Conservation (phyloP, 2,797 vertebrate genomes). For the Sparus aurata region DNA sequence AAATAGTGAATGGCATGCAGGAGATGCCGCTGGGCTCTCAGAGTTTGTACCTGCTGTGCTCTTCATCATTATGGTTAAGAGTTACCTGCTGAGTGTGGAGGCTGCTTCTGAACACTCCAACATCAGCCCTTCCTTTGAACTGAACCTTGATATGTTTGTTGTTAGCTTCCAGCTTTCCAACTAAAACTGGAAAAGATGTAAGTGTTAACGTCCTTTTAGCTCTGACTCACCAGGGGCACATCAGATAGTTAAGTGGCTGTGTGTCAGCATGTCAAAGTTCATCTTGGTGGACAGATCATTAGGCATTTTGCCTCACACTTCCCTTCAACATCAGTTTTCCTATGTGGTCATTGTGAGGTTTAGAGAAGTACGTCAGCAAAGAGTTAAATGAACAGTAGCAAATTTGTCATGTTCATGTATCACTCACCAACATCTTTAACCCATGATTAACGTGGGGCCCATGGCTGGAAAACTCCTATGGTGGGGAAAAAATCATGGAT, state of each 20-base stretch:
- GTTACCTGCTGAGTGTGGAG: slow-evolving; percentile 57
- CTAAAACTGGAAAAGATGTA: slow-evolving; percentile 51
- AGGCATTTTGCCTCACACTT: slow-evolving; percentile 14
- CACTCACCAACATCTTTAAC: slow-evolving; percentile 67
- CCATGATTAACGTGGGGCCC: slow-evolving; percentile 60
- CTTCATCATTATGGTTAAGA: slow-evolving; percentile 56
- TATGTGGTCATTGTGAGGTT: slow-evolving; percentile 18
- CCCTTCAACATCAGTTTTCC: slow-evolving; percentile 4
- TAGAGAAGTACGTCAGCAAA: slow-evolving; percentile 14
- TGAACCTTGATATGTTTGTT: slow-evolving; percentile 45
- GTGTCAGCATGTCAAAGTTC: slow-evolving; percentile 10
- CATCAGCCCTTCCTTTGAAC: slow-evolving; percentile 59
- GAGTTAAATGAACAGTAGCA: slow-evolving; percentile 41
- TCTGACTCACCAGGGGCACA: slow-evolving; percentile 19
- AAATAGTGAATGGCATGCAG: slow-evolving; percentile 62
- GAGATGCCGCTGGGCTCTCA: slow-evolving; percentile 46
- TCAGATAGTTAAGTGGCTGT: slow-evolving; percentile 15
- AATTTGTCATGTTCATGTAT: slow-evolving; percentile 48
- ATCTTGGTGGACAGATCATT: not conserved
- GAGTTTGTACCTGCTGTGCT: slow-evolving; percentile 54
- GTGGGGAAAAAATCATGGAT: slow-evolving; percentile 46
- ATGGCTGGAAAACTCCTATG: slow-evolving; percentile 61
- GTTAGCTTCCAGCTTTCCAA: too few species aligned
- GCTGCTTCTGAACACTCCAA: slow-evolving; percentile 27
- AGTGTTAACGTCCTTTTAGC: slow-evolving; percentile 27